Percentiles rank a stretch among this genome's conserved stretches.
phyloP scores from a whole-genome alignment of 2,797 vertebrate species.

The Crocidura indochinensis region DNA sequence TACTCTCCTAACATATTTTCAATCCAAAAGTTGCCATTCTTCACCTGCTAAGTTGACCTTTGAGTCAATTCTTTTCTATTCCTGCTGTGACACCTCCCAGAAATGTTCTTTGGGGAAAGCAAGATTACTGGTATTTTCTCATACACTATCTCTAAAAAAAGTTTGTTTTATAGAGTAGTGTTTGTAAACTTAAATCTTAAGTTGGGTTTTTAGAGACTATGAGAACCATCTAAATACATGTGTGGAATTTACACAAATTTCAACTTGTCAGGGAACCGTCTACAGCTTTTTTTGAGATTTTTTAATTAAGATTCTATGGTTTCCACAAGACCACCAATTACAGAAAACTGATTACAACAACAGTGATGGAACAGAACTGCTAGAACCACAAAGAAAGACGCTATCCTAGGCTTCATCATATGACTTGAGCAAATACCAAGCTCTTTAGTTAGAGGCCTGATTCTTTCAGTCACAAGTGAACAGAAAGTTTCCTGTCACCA shows the following conservation, averaged over 20 bases:
- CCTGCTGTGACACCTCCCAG: not conserved
- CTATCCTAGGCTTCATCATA: too few relatives aligned
- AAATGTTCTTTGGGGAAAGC: not conserved
- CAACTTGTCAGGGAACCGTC: not conserved
- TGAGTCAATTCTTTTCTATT: not conserved
- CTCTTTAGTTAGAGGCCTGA: too few relatives aligned
- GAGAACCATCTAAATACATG: conserved; percentile 17
- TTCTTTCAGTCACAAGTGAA: too few relatives aligned
- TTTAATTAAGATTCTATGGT: too few relatives aligned
- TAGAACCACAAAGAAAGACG: too few relatives aligned
- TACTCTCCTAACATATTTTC: conserved; percentile 42
- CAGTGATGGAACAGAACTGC: too few relatives aligned
- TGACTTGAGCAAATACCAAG: too few relatives aligned
- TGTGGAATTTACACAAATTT: conserved; percentile 12
- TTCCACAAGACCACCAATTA: too few relatives aligned
- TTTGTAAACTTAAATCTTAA: not conserved
- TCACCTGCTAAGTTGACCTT: not conserved
- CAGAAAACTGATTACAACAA: too few relatives aligned
- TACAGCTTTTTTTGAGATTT: not conserved
- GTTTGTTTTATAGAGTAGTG: not conserved
- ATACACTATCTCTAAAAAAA: not conserved
- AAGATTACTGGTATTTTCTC: not conserved
- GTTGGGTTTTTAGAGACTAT: not conserved
- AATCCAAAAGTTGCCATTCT: conserved; percentile 24
- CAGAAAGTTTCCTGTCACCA: too few relatives aligned